Conservation (phyloP, 1,140 invertebrate species). For the Caenorhabditis tropicalis region DNA sequence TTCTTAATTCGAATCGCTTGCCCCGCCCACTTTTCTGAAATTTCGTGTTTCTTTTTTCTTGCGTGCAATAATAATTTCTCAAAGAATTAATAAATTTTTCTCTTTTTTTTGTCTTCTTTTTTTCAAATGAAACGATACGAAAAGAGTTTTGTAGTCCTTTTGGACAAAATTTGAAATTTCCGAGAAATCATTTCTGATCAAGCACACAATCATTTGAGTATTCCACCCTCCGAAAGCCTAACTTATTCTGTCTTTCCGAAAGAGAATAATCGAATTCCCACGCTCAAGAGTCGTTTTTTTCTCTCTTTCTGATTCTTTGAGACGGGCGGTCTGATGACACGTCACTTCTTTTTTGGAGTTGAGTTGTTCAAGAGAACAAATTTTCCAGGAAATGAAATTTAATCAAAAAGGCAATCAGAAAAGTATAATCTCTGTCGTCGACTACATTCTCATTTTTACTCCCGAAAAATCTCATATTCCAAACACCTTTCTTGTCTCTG, state of each 20-base stretch:
- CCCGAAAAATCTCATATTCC: not conserved
- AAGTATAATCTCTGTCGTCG: not conserved
- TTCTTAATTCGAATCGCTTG: not conserved
- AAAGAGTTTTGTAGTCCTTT: too few relatives aligned
- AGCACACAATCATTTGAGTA: too few relatives aligned
- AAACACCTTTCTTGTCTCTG: not conserved
- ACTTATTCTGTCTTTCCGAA: too few relatives aligned
- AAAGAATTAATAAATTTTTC: too few relatives aligned
- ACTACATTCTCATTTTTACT: not conserved
- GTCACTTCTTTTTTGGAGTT: not conserved
- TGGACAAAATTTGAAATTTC: too few relatives aligned
- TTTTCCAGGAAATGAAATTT: not conserved
- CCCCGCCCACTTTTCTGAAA: not conserved
- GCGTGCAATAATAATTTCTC: too few relatives aligned
- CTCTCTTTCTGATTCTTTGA: not conserved
- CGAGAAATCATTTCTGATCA: too few relatives aligned
- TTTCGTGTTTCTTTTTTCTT: too few relatives aligned
- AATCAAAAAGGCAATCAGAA: conserved; percentile 1
- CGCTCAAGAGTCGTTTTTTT: not conserved
- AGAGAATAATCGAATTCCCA: not conserved
- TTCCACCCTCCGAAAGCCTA: too few relatives aligned
- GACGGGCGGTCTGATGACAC: not conserved
- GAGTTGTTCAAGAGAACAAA: too few relatives aligned
- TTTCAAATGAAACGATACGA: too few relatives aligned
- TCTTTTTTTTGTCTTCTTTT: too few relatives aligned